Evolutionary conservation across 1,140 invertebrate genomes (phyloP), one percentile per base, ranked within the genome.

Genomic region (Anastrepha ludens): DNA sequence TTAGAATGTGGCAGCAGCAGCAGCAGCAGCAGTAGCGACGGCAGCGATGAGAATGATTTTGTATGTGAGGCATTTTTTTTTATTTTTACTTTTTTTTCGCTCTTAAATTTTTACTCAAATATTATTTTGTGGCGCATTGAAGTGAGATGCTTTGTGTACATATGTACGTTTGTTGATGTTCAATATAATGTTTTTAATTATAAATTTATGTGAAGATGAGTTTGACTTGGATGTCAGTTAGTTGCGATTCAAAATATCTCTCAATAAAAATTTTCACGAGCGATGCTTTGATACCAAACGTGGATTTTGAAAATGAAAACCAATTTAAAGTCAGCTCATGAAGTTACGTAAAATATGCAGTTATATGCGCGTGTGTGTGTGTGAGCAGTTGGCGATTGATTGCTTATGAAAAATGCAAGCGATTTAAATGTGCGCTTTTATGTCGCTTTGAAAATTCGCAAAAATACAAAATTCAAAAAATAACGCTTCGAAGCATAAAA

Each of bases 1-100:
- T 55, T 20, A n/a, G 47, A 81, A 81, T 81, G 74, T 81, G n/a
- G 74, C 74, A 86, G 9, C 85, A 39, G 59, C 85, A 29, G 58
- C 85, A 41, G 58, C 20, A 59, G 29, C 58, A 29, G 58, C 29
- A 13, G 55, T 15, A 15, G 8, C 85, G 50, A 44, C 11, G 58
- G 58, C 13, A 20, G 7, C 13, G 13, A 60, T 81, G 74, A 81
- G 17, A 81, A 81, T 20, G n/a, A 81, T 81, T 44, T 55, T 50
- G 47, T 20, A n/a, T 41, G 74, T 81, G 47, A 55, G 74, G 3
- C 17, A 50, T n/a, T 81, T 81, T 81, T 50, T 8, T 55, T 55
- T 55, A 2, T 50, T 50, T 3, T 8, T 81, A 9, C 9, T 81
- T n/a, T 81, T 55, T 55, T 62, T 17, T 3, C 29, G 29, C 29